phyloP scores from a whole-genome alignment of 2,113 vertebrate genomes.

The Gambusia holbrooki region DNA sequence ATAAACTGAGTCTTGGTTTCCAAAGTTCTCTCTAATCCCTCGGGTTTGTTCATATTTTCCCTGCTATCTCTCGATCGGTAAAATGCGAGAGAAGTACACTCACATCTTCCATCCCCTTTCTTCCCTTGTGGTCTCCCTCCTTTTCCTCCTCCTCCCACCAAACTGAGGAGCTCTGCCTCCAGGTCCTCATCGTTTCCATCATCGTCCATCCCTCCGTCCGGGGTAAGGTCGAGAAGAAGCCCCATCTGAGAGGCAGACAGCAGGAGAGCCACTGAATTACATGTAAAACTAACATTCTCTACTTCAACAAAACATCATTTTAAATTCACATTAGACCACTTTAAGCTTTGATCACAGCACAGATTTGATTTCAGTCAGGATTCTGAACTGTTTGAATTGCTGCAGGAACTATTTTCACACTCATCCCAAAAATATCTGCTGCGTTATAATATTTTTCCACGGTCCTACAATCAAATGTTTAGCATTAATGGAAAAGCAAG shows the following conservation, averaged over 20 bases:
- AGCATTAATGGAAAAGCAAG: too few relatives aligned
- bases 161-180: conserved; percentile 87
- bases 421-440: too few relatives aligned
- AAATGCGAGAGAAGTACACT: conserved; percentile 37
- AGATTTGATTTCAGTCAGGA: background rate
- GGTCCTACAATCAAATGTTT: too few relatives aligned
- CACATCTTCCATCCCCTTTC: conserved; percentile 79
- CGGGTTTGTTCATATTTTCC: background rate
- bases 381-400: too few relatives aligned
- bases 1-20: background rate
- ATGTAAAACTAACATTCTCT: background rate
- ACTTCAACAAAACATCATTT: background rate
- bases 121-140: conserved; percentile 58
- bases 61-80: background rate
- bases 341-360: background rate
- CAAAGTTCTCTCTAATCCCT: background rate
- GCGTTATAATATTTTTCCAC: too few relatives aligned
- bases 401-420: too few relatives aligned
- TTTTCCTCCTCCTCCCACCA: conserved; percentile 79
- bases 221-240: conserved; percentile 85
- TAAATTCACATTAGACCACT: background rate
- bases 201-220: conserved; percentile 80
- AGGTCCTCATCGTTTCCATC: conserved; percentile 83
- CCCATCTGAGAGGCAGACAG: conserved; percentile 80
- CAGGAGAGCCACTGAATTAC: conserved; percentile 15